Base-by-base conservation (phyloP, 1,140 invertebrate species). In the Meloidogyne exigua region DNA sequence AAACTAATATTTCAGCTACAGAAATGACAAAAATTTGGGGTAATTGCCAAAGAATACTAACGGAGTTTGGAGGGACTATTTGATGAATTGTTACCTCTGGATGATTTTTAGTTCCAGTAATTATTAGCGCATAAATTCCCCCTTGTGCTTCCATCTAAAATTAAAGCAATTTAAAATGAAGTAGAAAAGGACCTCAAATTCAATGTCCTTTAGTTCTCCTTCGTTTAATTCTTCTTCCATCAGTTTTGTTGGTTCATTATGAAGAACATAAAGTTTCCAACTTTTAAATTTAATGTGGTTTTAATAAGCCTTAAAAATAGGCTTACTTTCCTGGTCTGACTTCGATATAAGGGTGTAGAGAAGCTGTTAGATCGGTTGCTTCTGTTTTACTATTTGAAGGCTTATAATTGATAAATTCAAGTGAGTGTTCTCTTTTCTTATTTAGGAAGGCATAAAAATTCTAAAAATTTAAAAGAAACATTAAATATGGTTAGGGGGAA, bases 21-120 rank as follows among this genome's bases (percentile, higher is more conserved):
- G 85, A 86, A 73, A 86, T 86, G 26, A 84, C 74, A 44, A 81
- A 76, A 69, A 87, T 84, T 79, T 86, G 85, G 23, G 85, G 85
- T 12, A 86, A 62, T 71, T 86, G 85, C 85, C 85, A 86, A 39
- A 87, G 75, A 44, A 86, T 86, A 36, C 65, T 76, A 12, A 86
- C 76, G 0, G 44, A 66, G 62, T 87, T 86, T 68, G 80, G 66
- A 28, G 76, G 15, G 94, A 87, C 2, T 89, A 90, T 82, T 92
- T 94, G 92, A 90, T 32, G 89, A 82, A 76, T 72, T 15, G 39
- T 65, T 42, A 36, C 68, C 11, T 75, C 23, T 23, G 75, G 42
- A 15, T 63, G 26, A 7, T 75, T 36, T 39, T 66, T 79, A 21
- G 57, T 73, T 36, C 81, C 82, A 18, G 74, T 83, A 28, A 82